Percentiles rank a stretch among this genome's conserved stretches.
phyloP scores from a whole-genome alignment of 2,888 invertebrate genomes.

The Plemyria rubiginata region DNA sequence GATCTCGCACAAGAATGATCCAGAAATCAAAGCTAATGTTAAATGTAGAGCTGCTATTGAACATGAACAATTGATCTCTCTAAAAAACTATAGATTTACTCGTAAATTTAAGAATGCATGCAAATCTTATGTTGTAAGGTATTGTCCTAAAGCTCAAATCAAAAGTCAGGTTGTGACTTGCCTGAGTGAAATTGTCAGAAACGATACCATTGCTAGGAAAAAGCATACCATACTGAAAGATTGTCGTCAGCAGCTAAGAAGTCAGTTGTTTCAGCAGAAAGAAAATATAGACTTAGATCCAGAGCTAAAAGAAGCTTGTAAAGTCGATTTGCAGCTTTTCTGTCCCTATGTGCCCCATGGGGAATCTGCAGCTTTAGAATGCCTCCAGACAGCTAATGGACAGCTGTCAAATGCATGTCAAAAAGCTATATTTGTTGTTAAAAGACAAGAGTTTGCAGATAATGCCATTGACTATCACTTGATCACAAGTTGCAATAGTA shows the following conservation, averaged over 20 bases:
- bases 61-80: conserved; percentile 97
- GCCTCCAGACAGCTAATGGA: conserved; percentile 87
- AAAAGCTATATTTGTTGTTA: conserved; percentile 92
- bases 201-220: conserved; percentile 91
- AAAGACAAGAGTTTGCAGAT: conserved; percentile 93
- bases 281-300: conserved; percentile 95
- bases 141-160: conserved; percentile 88
- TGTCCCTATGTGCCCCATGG: conserved; percentile 89
- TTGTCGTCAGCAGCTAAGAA: conserved; percentile 95
- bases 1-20: conserved; percentile 95
- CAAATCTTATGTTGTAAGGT: conserved; percentile 90
- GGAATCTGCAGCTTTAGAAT: conserved; percentile 91
- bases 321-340: conserved; percentile 89
- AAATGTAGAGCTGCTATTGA: conserved; percentile 97
- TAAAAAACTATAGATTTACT: conserved; percentile 97
- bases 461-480: conserved; percentile 95
- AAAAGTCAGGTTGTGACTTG: conserved; percentile 93
- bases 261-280: conserved; percentile 95
- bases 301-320: conserved; percentile 92
- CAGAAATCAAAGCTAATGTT: conserved; percentile 89
- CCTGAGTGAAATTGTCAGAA: conserved; percentile 95
- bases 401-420: conserved; percentile 89
- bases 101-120: conserved; percentile 98
- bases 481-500: conserved; percentile 92
- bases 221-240: conserved; percentile 93